Evolutionary conservation across 2,888 invertebrate genomes (phyloP), one percentile per base, ranked within the genome.

Genomic region (Chesias legatella): DNA sequence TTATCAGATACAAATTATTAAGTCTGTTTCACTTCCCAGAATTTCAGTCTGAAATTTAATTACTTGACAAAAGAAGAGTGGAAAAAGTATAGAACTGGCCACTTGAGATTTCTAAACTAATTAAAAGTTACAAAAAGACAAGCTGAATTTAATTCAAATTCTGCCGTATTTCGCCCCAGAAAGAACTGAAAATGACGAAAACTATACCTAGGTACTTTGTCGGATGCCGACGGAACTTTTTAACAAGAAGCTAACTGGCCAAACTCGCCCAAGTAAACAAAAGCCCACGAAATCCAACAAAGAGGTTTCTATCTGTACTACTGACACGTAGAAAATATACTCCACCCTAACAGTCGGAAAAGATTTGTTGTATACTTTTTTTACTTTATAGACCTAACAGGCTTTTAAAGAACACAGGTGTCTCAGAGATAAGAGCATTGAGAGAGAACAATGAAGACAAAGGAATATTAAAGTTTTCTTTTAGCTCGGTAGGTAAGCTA

Each of bases 281-380:
- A 46, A 49, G 46, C 33, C 43, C 40, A 39, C 49, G 34, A 43
- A 40, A 47, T 34, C 10, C 38, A 43, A 46, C 41, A 47, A 53
- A 44, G 42, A 38, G 27, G 35, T 45, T 43, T 51, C 37, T 47
- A 24, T 40, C 42, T 34, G 35, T 50, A 54, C 49, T 59, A 62
- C 57, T 56, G 53, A 59, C 52, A 46, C 30, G 46, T 44, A 51
- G 48, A 51, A 56, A 58, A 56, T 55, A 51, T 51, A 50, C 48
- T 51, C 47, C 34, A 30, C 17, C 39, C 37, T 52, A 53, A 58
- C 52, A 53, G 47, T 44, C 43, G 40, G 23, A 34, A 48, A 33
- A 53, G 57, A 60, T 61, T 57, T 58, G 48, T 51, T 43, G 48
- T 42, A 43, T 32, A 6, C 25, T 13, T 26, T 52, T 52, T 36